Base-by-base conservation (phyloP, 37 sponge, comb jelly and placozoan species). In the Oscarella lobularis region DNA sequence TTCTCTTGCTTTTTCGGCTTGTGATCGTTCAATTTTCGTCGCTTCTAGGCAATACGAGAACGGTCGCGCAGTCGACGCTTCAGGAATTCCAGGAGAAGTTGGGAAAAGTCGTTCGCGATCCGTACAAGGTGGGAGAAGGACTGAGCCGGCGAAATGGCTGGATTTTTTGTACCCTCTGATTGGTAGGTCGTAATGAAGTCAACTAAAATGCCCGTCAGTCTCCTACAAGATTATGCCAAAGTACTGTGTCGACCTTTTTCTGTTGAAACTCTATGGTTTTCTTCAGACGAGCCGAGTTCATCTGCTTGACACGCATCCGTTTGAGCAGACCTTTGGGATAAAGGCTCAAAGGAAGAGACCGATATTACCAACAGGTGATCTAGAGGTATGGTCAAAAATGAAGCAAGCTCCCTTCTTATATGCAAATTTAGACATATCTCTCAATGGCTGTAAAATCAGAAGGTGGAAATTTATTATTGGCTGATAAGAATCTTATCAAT, bases 1-100 rank as follows among this genome's bases (percentile, higher is more conserved):
- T 29, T 35, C 66, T 39, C 27, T 5, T 29, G 6, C 6, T 39
- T 14, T 74, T 39, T 27, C 29, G n/a, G n/a, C n/a, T n/a, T n/a
- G n/a, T n/a, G n/a, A n/a, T n/a, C n/a, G 31, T 3, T 68, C 35
- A 33, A 68, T 68, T 68, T 35, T 68, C 72, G 3, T 35, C 35
- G 35, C 20, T n/a, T n/a, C n/a, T 66, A 89, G 93, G 93, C 1
- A 98, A 98, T 76, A 98, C 99, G 0, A 66, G 86, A 35, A 88
- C 88, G 1, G 88, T 98, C 29, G 80, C 85, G 33, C 99, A 98
- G 67, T 40, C 83, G 5, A 83, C 99, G 39, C 83, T 98, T 74
- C 99, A 98, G 67, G 88, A 66, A 33, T 98, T 98, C 73, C 99
- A 98, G 67, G 90, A 87, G 0, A 92, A 94, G 60, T 87, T 98